phyloP scores from a whole-genome alignment of 2,888 invertebrate species.

The Eupithecia vulgata region DNA sequence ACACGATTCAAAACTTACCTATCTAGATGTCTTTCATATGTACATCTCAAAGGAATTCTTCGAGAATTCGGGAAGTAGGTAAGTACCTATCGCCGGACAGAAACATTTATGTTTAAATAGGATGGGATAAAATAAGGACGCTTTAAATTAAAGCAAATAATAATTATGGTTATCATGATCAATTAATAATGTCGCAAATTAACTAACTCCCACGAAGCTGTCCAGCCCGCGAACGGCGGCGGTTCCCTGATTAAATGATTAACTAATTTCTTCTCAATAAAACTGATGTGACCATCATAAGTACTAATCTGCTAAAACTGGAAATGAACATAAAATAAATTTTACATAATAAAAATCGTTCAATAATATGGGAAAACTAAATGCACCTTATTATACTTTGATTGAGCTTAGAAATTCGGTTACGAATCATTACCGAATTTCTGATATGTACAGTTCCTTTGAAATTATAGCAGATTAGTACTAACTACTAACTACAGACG shows the following conservation, averaged over 20 bases:
- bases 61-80: background rate
- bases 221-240: background rate
- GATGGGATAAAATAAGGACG: background rate
- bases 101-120: background rate
- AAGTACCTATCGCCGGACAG: background rate
- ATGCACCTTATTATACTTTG: too few species aligned
- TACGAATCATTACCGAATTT: too few species aligned
- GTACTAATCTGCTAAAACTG: too few species aligned
- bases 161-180: background rate
- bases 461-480: background rate
- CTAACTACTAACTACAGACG: slow-evolving; percentile 9
- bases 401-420: too few species aligned
- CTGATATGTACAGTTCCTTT: background rate
- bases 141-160: background rate
- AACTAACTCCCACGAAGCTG: background rate
- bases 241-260: background rate
- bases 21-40: background rate
- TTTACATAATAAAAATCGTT: too few species aligned
- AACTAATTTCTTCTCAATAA: too few species aligned
- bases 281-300: too few species aligned
- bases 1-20: background rate
- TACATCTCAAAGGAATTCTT: background rate
- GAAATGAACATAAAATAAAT: too few species aligned
- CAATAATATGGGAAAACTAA: too few species aligned
- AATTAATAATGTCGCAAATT: background rate